Evolutionary conservation across 2,113 vertebrate genomes (phyloP).

Genomic region (Mola mola): DNA sequence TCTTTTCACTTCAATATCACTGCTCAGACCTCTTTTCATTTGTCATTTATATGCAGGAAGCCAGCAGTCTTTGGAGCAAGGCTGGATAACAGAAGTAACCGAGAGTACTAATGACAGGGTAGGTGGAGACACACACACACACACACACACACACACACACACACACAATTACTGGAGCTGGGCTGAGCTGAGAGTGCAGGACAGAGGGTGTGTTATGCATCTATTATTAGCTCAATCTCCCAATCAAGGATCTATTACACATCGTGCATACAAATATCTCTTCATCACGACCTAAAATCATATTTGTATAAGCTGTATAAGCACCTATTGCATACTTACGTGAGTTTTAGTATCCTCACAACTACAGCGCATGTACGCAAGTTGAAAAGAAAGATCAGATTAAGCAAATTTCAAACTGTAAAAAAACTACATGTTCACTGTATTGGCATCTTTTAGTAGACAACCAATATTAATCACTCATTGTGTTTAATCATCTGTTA

Average conservation of each 20-base stretch:
- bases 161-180: neutral
- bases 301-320: too few relatives aligned
- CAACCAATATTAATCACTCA: too few relatives aligned
- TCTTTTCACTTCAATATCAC: conserved; percentile 15
- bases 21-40: conserved; percentile 27
- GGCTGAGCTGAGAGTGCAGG: conserved; percentile 12
- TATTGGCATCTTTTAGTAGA: too few relatives aligned
- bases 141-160: conserved; percentile 24
- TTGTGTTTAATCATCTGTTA: too few relatives aligned
- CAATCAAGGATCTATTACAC: too few relatives aligned
- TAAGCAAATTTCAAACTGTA: too few relatives aligned
- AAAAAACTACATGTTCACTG: too few relatives aligned
- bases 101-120: conserved; percentile 56
- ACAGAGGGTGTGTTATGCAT: conserved; percentile 27
- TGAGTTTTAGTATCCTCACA: too few relatives aligned
- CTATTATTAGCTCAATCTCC: conserved; percentile 17
- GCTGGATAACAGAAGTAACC: conserved; percentile 44
- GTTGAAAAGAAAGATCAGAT: too few relatives aligned
- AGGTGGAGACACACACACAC: conserved; percentile 13
- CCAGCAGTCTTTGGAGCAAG: conserved; percentile 52
- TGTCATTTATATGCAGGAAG: conserved; percentile 56
- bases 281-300: too few relatives aligned
- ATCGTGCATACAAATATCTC: neutral
- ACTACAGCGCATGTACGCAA: too few relatives aligned
- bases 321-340: too few relatives aligned